A percentile compares a stretch with the other conserved stretches of the same genome.
Conservation (phyloP, 2,888 invertebrate genomes). For the Rotaria sp. region DNA sequence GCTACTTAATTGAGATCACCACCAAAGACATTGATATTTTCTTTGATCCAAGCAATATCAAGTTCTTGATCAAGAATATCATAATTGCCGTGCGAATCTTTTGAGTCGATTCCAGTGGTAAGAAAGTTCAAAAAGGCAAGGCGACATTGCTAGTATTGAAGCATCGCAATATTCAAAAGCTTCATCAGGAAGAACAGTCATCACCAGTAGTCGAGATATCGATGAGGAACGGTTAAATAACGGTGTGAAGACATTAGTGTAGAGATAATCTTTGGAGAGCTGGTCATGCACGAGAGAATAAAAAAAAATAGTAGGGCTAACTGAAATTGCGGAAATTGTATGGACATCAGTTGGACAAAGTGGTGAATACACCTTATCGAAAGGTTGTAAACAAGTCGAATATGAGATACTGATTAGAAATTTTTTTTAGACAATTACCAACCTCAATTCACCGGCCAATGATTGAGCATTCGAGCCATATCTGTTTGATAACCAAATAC, state of each 20-base stretch:
- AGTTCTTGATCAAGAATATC: not conserved
- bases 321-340: not conserved
- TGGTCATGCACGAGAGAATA: not conserved
- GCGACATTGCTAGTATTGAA: no score
- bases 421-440: no score
- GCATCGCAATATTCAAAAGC: conserved; percentile 49
- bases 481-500: conserved; percentile 26
- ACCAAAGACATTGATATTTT: not conserved
- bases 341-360: conserved; percentile 46
- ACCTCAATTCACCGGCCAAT: not conserved
- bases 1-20: not conserved
- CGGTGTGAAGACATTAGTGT: conserved; percentile 43
- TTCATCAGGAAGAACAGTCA: conserved; percentile 52
- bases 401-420: no score
- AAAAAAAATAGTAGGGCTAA: not conserved
- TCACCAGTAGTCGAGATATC: conserved; percentile 44
- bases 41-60: not conserved
- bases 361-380: conserved; percentile 44
- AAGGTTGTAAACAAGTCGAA: conserved; percentile 47
- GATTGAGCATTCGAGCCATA: not conserved
- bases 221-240: conserved; percentile 13
- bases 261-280: conserved; percentile 43
- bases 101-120: not conserved
- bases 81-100: not conserved
- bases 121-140: no score